Base-by-base conservation (phyloP, 2,888 invertebrate species). In the Atherix ibis region DNA sequence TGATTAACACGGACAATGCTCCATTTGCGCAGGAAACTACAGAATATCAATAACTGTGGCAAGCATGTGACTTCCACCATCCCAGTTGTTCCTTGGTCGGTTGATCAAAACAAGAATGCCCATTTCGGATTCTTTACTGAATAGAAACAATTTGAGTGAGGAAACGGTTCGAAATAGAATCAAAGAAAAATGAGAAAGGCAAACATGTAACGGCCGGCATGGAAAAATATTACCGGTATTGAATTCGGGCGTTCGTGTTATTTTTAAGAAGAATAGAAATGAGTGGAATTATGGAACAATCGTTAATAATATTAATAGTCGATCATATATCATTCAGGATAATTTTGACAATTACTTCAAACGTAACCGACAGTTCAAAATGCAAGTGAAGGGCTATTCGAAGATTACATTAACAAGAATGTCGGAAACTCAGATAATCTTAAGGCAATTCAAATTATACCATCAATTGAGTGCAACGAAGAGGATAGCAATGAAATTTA, bases 1-100 rank as follows among this genome's bases (percentile, higher is more conserved):
- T 30, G 12, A 32, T 47, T 22, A 43, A 43, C 27, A 40, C 46
- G 28, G 39, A 43, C 18, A 41, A 39, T 18, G 14, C 14, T 24
- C 39, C 43, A 13, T 42, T 39, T 35, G 27, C 22, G 2, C 2
- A 27, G 26, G 18, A 39, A n/a, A 19, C 28, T 5, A 18, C 37
- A 8, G 3, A 29, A 4, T 41, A 18, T 37, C 39, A 40, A 25
- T 43, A 43, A 40, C 38, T 4, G 15, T 38, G 1, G 35, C 43
- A 18, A 35, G 32, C 16, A 40, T 43, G 41, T 16, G 18, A 24
- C 15, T 40, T 15, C 18, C 40, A 16, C 40, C 38, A 28, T 33
- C 38, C 10, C 5, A 32, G 9, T 30, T 40, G 19, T 44, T 42
- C 25, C 39, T 42, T 37, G 42, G 40, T n/a, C 27, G 39, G 10